Conservation (phyloP, 1,140 invertebrate genomes). For the Solenopsis invicta region DNA sequence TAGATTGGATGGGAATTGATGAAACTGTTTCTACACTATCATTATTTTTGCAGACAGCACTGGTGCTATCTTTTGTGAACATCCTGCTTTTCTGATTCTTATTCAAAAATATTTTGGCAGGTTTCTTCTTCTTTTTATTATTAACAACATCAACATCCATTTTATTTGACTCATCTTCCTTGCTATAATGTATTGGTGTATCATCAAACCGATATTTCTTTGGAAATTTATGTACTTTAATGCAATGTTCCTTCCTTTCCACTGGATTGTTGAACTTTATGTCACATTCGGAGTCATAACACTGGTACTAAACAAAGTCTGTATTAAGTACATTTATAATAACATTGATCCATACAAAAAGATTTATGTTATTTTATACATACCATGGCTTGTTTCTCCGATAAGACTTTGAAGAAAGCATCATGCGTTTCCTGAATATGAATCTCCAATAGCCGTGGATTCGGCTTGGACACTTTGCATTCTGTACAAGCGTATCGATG, state of each 20-base stretch:
- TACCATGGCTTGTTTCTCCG: conserved; percentile 89
- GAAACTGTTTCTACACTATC: background rate
- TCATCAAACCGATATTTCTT: conserved; percentile 89
- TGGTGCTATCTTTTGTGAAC: conserved; percentile 60
- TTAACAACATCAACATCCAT: conserved; percentile 72
- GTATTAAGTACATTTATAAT: conserved; percentile 57
- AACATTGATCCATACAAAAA: conserved; percentile 34
- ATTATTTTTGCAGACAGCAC: background rate
- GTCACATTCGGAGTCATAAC: conserved; percentile 90
- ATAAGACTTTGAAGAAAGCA: conserved; percentile 89
- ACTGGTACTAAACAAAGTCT: conserved; percentile 88
- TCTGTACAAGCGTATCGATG: conserved; percentile 85
- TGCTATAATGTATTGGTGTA: conserved; percentile 68
- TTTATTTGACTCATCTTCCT: conserved; percentile 64
- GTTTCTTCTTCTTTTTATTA: conserved; percentile 41
- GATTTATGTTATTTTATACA: conserved; percentile 69
- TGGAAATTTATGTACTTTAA: conserved; percentile 89
- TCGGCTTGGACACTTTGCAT: conserved; percentile 89
- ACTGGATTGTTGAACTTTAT: conserved; percentile 87
- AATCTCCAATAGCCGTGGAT: conserved; percentile 90
- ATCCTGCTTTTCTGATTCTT: conserved; percentile 80
- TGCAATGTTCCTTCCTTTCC: conserved; percentile 89
- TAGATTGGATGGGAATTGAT: background rate
- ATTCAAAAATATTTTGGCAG: conserved; percentile 62
- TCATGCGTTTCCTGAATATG: conserved; percentile 91